These are phyloP conservation scores for Thera obeliscata DNA, from an alignment of 2,888 invertebrate genomes.

Conservation along the genomic window DNA sequence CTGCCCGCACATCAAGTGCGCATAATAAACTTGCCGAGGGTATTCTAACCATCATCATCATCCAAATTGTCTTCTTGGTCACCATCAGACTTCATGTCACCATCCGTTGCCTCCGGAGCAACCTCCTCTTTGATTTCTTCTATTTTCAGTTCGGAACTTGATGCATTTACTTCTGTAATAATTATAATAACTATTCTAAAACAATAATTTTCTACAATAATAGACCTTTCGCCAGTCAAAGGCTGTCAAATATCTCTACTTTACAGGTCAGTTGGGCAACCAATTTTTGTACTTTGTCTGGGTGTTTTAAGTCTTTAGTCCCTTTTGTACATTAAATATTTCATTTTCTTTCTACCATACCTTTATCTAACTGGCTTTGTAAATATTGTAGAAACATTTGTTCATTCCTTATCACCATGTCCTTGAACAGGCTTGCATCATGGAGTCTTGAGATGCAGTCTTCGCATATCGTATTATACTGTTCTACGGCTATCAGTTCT, in stretches of 20 bases:
- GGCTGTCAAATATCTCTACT: no score
- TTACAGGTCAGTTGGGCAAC: no score
- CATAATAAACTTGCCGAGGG: no score
- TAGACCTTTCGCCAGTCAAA: no score
- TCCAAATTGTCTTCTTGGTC: slow-evolving; percentile 37
- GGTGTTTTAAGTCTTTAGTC: no score
- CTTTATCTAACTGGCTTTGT: slow-evolving; percentile 7
- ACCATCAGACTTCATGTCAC: slow-evolving; percentile 5
- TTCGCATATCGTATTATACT: slow-evolving; percentile 49
- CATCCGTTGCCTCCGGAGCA: slow-evolving; percentile 17
- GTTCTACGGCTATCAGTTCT: neutral
- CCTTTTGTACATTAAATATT: no score
- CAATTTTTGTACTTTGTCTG: no score
- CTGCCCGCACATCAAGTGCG: no score
- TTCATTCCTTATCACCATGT: slow-evolving; percentile 50
- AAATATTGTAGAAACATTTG: slow-evolving; percentile 39
- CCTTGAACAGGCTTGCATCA: slow-evolving; percentile 53
- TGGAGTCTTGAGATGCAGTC: slow-evolving; percentile 50
- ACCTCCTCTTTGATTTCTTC: slow-evolving; percentile 45
- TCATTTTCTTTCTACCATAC: slow-evolving; percentile 3
- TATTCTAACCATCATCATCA: slow-evolving; percentile 45
- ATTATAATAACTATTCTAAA: no score
- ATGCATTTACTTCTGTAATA: slow-evolving; percentile 38
- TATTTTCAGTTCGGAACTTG: slow-evolving; percentile 22
- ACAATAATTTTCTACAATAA: no score